phyloP scores from a whole-genome alignment of 1,140 invertebrate genomes.

The Caenorhabditis remanei region DNA sequence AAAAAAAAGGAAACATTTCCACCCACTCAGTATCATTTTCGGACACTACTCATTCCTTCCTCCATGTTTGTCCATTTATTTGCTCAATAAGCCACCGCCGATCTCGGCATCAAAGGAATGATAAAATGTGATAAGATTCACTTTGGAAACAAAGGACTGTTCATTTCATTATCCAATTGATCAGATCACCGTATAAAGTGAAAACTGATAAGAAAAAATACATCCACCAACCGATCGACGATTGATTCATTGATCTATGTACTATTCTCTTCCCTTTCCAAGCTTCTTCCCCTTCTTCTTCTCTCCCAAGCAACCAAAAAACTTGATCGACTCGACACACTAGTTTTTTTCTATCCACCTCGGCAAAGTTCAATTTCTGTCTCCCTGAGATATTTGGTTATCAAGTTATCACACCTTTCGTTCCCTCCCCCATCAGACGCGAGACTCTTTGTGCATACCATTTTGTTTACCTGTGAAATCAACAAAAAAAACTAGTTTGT shows the following conservation, averaged over 20 bases:
- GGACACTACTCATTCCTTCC: background rate
- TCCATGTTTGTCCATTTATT: slow-evolving; percentile 6
- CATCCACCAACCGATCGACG: background rate
- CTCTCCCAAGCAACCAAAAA: background rate
- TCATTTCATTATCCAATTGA: background rate
- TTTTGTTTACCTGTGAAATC: slow-evolving; percentile 8
- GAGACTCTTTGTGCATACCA: background rate
- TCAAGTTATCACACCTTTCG: slow-evolving; percentile 18
- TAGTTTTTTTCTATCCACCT: background rate
- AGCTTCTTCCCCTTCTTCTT: background rate
- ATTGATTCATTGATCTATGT: slow-evolving; percentile 5
- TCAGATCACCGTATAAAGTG: background rate
- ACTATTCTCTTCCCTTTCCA: background rate
- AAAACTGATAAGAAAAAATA: background rate
- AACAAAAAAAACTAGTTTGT: slow-evolving; percentile 3
- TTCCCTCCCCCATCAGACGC: background rate
- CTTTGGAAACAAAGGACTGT: background rate
- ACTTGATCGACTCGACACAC: background rate
- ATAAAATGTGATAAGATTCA: slow-evolving; percentile 14
- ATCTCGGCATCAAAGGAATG: slow-evolving; percentile 30
- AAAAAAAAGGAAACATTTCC: background rate
- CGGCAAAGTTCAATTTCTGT: slow-evolving; percentile 19
- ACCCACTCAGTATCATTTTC: background rate
- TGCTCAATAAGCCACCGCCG: slow-evolving; percentile 10
- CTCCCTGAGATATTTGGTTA: background rate